phyloP scores from a whole-genome alignment of 2,113 vertebrate genomes.

The Dasyurus viverrinus region DNA sequence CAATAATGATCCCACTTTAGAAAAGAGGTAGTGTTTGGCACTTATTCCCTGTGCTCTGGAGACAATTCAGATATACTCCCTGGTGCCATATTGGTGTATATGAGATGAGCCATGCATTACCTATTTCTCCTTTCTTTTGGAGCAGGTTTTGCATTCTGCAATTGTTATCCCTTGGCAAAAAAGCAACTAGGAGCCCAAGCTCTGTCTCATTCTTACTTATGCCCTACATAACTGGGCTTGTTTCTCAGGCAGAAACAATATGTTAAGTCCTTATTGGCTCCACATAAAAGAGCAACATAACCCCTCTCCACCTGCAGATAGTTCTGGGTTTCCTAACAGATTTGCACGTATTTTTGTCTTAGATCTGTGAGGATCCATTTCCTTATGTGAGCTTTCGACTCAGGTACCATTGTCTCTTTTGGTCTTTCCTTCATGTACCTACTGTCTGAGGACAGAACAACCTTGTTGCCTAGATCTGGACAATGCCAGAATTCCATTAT shows the following conservation, averaged over 20 bases:
- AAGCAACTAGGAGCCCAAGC: neutral
- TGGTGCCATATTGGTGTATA: neutral
- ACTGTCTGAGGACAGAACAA: neutral
- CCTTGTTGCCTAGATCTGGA: neutral
- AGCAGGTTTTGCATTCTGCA: neutral
- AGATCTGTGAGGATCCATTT: slow-evolving; percentile 35
- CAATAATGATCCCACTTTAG: neutral
- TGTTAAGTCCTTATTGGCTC: slow-evolving; percentile 43
- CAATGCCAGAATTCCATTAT: slow-evolving; percentile 30
- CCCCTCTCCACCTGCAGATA: slow-evolving; percentile 15
- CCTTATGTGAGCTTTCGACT: slow-evolving; percentile 12
- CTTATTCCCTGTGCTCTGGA: neutral
- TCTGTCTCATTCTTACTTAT: neutral
- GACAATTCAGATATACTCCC: neutral
- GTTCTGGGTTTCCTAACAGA: slow-evolving; percentile 42
- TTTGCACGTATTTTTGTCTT: slow-evolving; percentile 25
- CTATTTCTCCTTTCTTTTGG: neutral
- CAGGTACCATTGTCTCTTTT: neutral
- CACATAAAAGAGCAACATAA: slow-evolving; percentile 55
- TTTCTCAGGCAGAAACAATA: slow-evolving; percentile 47
- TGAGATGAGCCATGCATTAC: neutral
- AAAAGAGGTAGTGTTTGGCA: neutral
- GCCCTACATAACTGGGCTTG: neutral
- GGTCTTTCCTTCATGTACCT: rapidly evolving
- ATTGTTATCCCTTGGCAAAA: neutral